Evolutionary conservation across 2,113 vertebrate genomes (phyloP), one percentile per base, ranked within the genome.

Genomic region (Chaenocephalus aceratus): DNA sequence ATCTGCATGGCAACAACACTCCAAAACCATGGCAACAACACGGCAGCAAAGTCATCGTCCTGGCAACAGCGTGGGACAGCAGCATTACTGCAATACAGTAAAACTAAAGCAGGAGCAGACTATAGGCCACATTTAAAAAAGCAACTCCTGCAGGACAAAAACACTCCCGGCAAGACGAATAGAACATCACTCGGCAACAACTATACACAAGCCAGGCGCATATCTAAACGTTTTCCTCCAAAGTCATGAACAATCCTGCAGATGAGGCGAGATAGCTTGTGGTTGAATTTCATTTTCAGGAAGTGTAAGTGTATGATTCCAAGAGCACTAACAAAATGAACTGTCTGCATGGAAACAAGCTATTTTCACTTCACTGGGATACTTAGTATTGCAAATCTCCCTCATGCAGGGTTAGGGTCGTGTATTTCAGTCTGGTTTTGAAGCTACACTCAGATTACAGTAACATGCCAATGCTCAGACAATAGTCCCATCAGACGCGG

Each of bases 1-100:
- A 69, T 71, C 77, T 62, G 68, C 86, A 85, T 4, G 36, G 79
- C 64, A 86, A 80, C 85, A 65, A 64, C 79, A 83, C 65, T 69
- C 76, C 78, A 87, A 83, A 83, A 85, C 80, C 85, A 89, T 79
- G 71, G 88, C 83, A 90, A 86, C 83, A 70, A 83, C 82, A 78
- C 58, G 74, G 79, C 69, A 72, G 62, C 69, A 64, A 44, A 86
- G 70, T 71, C 75, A 84, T 83, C 51, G 23, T 68, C 79, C 65
- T 64, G 79, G 83, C 77, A 90, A 90, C 86, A 73, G 73, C n/a
- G 57, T 66, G 49, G 80, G 59, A 84, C 75, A 78, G 80, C 78
- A 84, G 51, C 16, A 48, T 61, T 51, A 84, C 70, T 58, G 69
- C 73, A 80, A 75, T 48, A 85, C 65, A 66, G 46, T 56, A 75